These are phyloP conservation scores for Drosophila stalkeri DNA, from an alignment of 2,888 invertebrate genomes.

Conservation along the genomic window DNA sequence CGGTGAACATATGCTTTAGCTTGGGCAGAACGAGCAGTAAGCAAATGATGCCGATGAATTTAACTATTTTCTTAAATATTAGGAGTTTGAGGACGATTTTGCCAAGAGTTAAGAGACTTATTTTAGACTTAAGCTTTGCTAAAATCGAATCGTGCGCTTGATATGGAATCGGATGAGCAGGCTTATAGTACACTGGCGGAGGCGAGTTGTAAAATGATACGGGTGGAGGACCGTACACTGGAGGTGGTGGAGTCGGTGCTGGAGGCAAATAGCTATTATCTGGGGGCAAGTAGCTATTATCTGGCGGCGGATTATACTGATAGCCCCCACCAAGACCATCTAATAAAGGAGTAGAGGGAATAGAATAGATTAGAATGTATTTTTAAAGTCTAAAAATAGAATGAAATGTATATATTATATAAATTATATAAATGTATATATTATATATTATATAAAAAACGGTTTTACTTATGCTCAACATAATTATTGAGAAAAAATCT, in stretches of 20 bases:
- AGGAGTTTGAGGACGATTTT: constrained; percentile 91
- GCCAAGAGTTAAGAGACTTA: constrained; percentile 90
- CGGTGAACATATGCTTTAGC: constrained; percentile 83
- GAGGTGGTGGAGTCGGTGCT: constrained; percentile 62
- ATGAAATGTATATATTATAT: neutral
- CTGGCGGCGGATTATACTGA: constrained; percentile 58
- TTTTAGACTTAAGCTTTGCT: constrained; percentile 89
- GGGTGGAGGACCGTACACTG: constrained; percentile 85
- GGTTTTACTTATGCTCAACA: too few relatives aligned
- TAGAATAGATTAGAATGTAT: neutral
- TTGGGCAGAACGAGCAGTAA: constrained; percentile 91
- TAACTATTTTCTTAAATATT: constrained; percentile 93
- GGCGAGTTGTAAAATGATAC: constrained; percentile 85
- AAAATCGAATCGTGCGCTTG: constrained; percentile 85
- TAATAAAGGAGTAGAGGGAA: constrained; percentile 19
- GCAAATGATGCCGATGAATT: constrained; percentile 91
- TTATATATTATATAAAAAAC: too few relatives aligned
- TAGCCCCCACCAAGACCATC: constrained; percentile 61
- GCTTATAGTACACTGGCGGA: constrained; percentile 83
- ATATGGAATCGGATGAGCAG: constrained; percentile 59
- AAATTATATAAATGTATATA: too few relatives aligned
- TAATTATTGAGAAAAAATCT: too few relatives aligned
- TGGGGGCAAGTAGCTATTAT: constrained; percentile 56
- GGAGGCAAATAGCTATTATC: constrained; percentile 58
- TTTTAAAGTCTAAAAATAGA: neutral